Base-by-base conservation (phyloP, 1,140 invertebrate genomes). In the Acromyrmex charruanus region DNA sequence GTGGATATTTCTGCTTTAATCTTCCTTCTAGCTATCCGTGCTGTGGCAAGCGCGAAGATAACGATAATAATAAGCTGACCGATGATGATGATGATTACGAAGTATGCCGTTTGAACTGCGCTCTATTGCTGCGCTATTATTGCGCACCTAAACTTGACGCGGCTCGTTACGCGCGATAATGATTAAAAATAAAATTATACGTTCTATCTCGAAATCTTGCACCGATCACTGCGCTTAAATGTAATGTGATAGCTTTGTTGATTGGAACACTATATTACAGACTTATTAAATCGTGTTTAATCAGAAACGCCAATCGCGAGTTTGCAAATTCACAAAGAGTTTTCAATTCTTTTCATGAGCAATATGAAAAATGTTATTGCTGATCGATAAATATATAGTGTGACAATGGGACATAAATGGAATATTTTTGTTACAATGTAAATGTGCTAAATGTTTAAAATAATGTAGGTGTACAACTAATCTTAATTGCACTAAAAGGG, bases 121-220 rank as follows among this genome's bases (percentile, higher is more conserved):
- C 58, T 77, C 35, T 68, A 65, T 65, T 68, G 58, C 82, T 51
- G 44, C 74, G 72, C 74, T 66, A 79, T 85, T 85, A 85, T 66
- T 79, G 72, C 82, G 31, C 21, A 44, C 82, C 82, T 85, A 79
- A 85, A 77, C 61, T 61, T 85, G 82, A 79, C 74, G 72, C 74
- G 82, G 35, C 51, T 77, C 82, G 82, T 79, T 79, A 79, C 61
- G 59, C 74, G 49, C 69, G 55, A 75, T 84, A 84, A 84, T 84
- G 80, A 82, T 82, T 82, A 84, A 63, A 84, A 74, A 55, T 84
- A 84, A 49, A 84, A 84, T 84, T 82, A 74, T 35, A 82, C 55
- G 80, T 75, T 66, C 77, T 63, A 61, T 84, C 58, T 51, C 39
- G 69, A 49, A 61, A 63, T 75, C 69, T 51, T 59, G n/a, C 39